Base-by-base conservation (phyloP, 2,797 vertebrate species). In the Gouania willdenowi region DNA sequence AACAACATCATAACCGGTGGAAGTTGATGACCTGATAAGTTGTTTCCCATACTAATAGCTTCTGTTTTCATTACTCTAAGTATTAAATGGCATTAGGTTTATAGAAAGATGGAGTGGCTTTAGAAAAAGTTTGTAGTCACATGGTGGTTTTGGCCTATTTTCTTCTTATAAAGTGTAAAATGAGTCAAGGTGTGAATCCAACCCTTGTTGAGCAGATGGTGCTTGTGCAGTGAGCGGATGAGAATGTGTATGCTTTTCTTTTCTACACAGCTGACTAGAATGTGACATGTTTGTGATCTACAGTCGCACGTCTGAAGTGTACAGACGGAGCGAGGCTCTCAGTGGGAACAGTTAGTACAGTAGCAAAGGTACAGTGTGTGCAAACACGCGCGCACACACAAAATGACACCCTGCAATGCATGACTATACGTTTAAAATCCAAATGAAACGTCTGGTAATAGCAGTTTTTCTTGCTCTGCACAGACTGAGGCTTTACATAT, bases 251-350 rank as follows among this genome's bases (percentile, higher is more conserved):
- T 26, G 14, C 38, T 52, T 55, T 60, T 27, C 15, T 25, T 42
- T 28, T 60, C 28, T 26, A 67, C 59, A 41, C 13, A 3, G 31
- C 41, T 69, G 68, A 66, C 73, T 77, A 68, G 55, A 54, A 72
- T 79, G 37, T 74, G 61, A 61, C 66, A 73, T 55, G 35, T 16
- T 39, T 62, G 46, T 69, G 60, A 33, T 55, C 73, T 64, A 50
- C 42, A 52, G 30, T 21, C 43, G 39, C 31, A 26, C 25, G 45
- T 24, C 61, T 20, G 15, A 34, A 36, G 28, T 66, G 61, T 50
- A 43, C 49, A 47, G 31, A 46, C 11, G 24, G 13, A 38, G 22
- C 10, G 8, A 25, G 28, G 49, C 28, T 50, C 13, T 51, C 29
- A 15, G 21, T 6, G 17, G 22, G 25, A 45, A 23, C 34, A 46